Evolutionary conservation across 92 coral and sea anemone species (phyloP).

Genomic region (Phenganax marumi): DNA sequence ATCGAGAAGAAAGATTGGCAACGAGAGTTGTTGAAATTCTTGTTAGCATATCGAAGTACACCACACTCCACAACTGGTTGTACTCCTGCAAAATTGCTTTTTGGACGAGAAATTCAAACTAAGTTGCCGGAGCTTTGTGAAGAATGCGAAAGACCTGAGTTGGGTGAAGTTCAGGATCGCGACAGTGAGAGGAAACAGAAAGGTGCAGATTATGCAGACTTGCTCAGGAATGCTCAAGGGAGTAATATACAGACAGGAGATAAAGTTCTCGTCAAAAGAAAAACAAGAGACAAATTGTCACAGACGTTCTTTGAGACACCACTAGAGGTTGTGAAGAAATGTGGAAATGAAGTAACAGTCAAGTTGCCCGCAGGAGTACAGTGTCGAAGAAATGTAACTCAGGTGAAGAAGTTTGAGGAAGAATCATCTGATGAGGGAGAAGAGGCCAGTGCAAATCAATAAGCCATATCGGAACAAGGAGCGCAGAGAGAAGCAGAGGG

Average conservation of each 20-base stretch:
- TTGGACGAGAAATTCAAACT: background rate
- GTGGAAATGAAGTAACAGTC: conserved; percentile 22
- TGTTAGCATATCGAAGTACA: conserved; percentile 29
- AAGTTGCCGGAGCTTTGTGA: conserved; percentile 29
- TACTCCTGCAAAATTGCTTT: conserved; percentile 22
- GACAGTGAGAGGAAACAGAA: conserved; percentile 14
- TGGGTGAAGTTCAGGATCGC: conserved; percentile 18
- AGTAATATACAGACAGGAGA: conserved; percentile 27
- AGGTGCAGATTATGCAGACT: conserved; percentile 5
- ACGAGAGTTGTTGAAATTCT: conserved; percentile 2
- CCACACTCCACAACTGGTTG: conserved; percentile 29
- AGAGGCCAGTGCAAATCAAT: background rate
- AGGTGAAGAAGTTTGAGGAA: conserved; percentile 26
- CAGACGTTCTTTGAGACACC: conserved; percentile 23
- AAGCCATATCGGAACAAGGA: too few relatives aligned
- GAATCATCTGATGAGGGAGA: background rate
- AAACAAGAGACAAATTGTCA: conserved; percentile 25
- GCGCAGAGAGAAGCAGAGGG: too few relatives aligned
- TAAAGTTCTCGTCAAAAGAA: conserved; percentile 16
- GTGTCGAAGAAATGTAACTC: conserved; percentile 33
- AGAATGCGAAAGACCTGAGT: background rate
- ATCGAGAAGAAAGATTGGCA: conserved; percentile 11
- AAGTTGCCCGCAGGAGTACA: conserved; percentile 16
- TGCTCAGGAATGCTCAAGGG: background rate
- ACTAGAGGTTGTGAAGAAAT: background rate